Evolutionary conservation across 2,888 invertebrate genomes (phyloP).

Genomic region (Cheilosia impressa): DNA sequence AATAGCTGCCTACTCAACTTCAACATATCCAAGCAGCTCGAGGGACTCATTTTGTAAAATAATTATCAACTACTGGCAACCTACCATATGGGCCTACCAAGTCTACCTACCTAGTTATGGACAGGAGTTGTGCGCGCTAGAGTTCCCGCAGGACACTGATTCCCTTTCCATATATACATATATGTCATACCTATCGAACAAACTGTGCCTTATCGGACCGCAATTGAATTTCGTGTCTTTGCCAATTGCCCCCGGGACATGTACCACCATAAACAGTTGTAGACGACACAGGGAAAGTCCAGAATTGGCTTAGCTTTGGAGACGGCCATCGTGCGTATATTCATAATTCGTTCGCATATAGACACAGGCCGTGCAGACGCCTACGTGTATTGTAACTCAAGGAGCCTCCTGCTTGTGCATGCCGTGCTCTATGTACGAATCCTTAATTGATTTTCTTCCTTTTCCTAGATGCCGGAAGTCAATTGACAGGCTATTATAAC

Average conservation of each 20-base stretch:
- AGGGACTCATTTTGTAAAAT: slow-evolving; percentile 45
- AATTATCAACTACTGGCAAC: slow-evolving; percentile 29
- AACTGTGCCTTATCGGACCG: slow-evolving; percentile 37
- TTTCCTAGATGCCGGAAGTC: slow-evolving; percentile 66
- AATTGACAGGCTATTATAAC: slow-evolving; percentile 68
- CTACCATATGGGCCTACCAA: background rate
- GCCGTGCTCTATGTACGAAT: slow-evolving; percentile 16
- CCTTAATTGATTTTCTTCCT: slow-evolving; percentile 73
- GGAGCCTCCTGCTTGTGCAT: background rate
- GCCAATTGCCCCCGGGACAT: slow-evolving; percentile 48
- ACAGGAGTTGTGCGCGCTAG: background rate
- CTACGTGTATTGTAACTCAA: background rate
- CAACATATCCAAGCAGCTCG: background rate
- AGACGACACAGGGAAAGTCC: background rate
- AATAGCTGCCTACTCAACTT: background rate
- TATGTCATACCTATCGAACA: background rate
- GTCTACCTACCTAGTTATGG: background rate
- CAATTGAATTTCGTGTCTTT: slow-evolving; percentile 69
- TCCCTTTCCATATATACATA: slow-evolving; percentile 46
- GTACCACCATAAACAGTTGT: background rate
- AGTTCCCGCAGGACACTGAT: slow-evolving; percentile 46
- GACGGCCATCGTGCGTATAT: slow-evolving; percentile 11
- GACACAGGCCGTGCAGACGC: background rate
- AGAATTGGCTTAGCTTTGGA: slow-evolving; percentile 5
- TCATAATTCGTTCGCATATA: slow-evolving; percentile 37